Conservation (phyloP, 2,888 invertebrate genomes). For the Lycaena phlaeas region DNA sequence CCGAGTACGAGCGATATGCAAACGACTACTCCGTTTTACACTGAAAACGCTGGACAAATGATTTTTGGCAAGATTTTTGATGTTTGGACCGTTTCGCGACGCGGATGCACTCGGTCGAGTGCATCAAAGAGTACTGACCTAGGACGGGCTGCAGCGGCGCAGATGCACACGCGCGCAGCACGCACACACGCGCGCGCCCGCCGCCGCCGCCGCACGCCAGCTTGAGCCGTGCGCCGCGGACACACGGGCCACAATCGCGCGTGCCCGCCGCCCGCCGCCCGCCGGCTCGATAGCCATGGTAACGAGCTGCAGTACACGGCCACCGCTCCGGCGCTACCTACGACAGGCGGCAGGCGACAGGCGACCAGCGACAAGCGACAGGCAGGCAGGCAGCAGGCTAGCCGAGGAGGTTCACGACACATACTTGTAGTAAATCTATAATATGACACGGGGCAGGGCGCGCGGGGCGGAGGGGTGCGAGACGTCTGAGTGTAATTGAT, state of each 20-base stretch:
- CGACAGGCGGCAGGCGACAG: too few relatives aligned
- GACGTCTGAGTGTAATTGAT: neutral
- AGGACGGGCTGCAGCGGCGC: constrained; percentile 35
- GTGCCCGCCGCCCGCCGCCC: constrained; percentile 13
- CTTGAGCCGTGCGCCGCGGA: neutral
- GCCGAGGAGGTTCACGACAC: constrained; percentile 1
- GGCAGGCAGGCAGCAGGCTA: too few relatives aligned
- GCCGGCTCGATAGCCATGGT: constrained; percentile 24
- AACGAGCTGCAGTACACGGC: constrained; percentile 21
- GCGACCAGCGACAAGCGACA: too few relatives aligned
- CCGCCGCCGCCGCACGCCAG: constrained; percentile 10
- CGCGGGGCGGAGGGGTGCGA: neutral
- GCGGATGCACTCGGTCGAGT: constrained; percentile 30
- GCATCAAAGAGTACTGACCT: constrained; percentile 38
- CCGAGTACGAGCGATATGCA: constrained; percentile 11
- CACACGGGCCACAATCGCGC: constrained; percentile 2
- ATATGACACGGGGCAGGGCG: neutral
- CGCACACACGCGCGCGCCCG: constrained; percentile 19
- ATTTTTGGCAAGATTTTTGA: constrained; percentile 24
- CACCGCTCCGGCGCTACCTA: constrained; percentile 14
- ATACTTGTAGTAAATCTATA: neutral
- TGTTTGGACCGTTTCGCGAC: constrained; percentile 19
- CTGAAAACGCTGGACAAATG: constrained; percentile 11
- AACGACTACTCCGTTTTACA: constrained; percentile 16
- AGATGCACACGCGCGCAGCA: constrained; percentile 27